Evolutionary conservation across 2,113 vertebrate species (phyloP).

Genomic region (Axis porcinus): DNA sequence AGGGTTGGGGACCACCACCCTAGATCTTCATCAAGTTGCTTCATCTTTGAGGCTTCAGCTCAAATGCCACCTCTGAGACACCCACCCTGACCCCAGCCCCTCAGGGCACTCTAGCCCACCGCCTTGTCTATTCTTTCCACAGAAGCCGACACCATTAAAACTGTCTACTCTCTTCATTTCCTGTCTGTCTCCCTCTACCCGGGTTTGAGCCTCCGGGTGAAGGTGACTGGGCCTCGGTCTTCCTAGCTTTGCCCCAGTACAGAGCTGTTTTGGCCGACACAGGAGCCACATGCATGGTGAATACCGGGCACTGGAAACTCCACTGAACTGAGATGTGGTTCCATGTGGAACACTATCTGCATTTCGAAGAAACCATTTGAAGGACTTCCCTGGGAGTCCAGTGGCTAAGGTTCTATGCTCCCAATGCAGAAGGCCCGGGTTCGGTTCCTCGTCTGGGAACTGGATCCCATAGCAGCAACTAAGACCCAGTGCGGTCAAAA

Average conservation of each 20-base stretch:
- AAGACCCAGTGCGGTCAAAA: not conserved
- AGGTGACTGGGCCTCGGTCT: accelerated
- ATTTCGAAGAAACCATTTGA: not conserved
- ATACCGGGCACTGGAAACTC: not conserved
- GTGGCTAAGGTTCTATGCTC: not conserved
- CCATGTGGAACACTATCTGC: not conserved
- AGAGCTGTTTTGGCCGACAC: not conserved
- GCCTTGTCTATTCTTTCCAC: not conserved
- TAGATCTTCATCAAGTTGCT: not conserved
- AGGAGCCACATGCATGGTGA: not conserved
- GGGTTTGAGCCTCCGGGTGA: not conserved
- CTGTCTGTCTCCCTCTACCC: not conserved
- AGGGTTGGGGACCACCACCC: not conserved
- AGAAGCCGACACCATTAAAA: not conserved
- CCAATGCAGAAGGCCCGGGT: not conserved
- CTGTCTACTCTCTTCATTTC: accelerated
- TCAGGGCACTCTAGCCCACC: accelerated
- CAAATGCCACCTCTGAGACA: not conserved
- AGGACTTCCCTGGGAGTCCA: not conserved
- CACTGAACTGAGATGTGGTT: not conserved
- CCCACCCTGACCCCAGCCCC: not conserved
- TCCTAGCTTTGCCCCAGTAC: no score
- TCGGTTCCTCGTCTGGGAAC: not conserved
- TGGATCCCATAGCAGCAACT: not conserved
- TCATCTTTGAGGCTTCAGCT: not conserved